phyloP scores from a whole-genome alignment of 2,888 invertebrate species.

The Leptarthrus brevirostris region DNA sequence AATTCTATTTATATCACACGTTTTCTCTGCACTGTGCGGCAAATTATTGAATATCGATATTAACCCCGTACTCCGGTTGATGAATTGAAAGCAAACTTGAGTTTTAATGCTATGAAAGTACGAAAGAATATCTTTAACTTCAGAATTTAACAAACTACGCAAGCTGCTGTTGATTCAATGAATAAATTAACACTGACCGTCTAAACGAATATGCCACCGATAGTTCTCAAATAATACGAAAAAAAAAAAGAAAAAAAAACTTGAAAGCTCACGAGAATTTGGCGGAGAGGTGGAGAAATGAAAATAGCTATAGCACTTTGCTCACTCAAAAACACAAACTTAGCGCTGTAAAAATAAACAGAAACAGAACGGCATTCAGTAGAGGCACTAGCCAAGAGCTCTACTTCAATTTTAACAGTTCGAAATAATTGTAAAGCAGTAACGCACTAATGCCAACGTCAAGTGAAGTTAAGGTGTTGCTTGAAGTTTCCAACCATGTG shows the following conservation, averaged over 20 bases:
- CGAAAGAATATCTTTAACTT: slow-evolving; percentile 12
- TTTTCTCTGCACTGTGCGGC: slow-evolving; percentile 5
- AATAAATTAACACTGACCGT: slow-evolving; percentile 67
- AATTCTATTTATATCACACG: slow-evolving; percentile 37
- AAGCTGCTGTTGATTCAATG: slow-evolving; percentile 65
- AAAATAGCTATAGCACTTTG: slow-evolving; percentile 40
- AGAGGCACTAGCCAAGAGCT: slow-evolving; percentile 6
- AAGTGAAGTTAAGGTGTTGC: background rate
- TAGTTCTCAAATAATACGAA: slow-evolving; percentile 47
- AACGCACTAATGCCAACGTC: background rate
- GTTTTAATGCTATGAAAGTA: background rate
- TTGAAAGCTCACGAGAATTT: slow-evolving; percentile 31
- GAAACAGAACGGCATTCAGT: slow-evolving; percentile 8
- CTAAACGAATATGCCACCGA: slow-evolving; percentile 55
- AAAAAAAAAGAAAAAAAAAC: slow-evolving; percentile 32
- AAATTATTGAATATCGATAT: slow-evolving; percentile 27
- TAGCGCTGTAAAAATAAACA: slow-evolving; percentile 27
- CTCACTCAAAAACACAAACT: slow-evolving; percentile 22
- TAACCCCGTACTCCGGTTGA: background rate
- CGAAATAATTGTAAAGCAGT: no score
- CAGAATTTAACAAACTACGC: background rate
- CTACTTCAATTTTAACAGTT: slow-evolving; percentile 9
- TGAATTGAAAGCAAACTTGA: slow-evolving; percentile 6
- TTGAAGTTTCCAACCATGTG: slow-evolving; percentile 21
- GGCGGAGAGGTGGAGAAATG: slow-evolving; percentile 22